Evolutionary conservation across 53 echinoderm and acorn worm species (phyloP), one percentile per base, ranked within the genome.

Genomic region (Actinopyga echinites): DNA sequence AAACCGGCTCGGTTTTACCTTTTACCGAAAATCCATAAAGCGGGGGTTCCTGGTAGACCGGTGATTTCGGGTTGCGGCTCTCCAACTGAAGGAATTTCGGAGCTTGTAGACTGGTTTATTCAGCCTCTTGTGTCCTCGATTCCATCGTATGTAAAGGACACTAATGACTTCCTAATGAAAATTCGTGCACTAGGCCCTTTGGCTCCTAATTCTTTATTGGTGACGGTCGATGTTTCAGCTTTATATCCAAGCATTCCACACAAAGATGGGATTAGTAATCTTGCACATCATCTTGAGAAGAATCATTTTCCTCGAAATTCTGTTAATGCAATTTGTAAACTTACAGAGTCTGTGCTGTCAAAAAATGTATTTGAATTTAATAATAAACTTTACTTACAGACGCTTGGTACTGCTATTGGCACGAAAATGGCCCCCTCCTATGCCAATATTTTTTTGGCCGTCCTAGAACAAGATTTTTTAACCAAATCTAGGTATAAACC

Each of bases 161-260:
- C 60, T 29, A 60, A 60, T 60, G 60, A 60, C 60, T 60, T 60
- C 0, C 60, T 60, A 17, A 21, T 25, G 60, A 60, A 60, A 29
- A 60, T 60, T 21, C 60, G 19, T 60, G 40, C 40, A 40, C 40
- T 40, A 40, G 40, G 40, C 5, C 40, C 40, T 40, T 40, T 4
- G 40, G 40, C 5, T 40, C 40, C 40, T 4, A 40, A 40, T 40
- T 40, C 40, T 10, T 2, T 40, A 40, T 4, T 1, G 40, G 6
- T 40, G 40, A 60, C 60, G 20, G 60, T 60, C 60, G 21, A 64
- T 60, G 60, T 60, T n/a, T 60, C 60, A 60, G 21, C 60, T 60
- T 15, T 60, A 60, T 60, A 60, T 21, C 8, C 60, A 6, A 21
- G 21, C 9, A 21, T 60, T 60, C 60, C 60, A 21, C 60, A 60